Evolutionary conservation across 2,113 vertebrate genomes (phyloP).

Genomic region (Poeciliopsis retropinna): DNA sequence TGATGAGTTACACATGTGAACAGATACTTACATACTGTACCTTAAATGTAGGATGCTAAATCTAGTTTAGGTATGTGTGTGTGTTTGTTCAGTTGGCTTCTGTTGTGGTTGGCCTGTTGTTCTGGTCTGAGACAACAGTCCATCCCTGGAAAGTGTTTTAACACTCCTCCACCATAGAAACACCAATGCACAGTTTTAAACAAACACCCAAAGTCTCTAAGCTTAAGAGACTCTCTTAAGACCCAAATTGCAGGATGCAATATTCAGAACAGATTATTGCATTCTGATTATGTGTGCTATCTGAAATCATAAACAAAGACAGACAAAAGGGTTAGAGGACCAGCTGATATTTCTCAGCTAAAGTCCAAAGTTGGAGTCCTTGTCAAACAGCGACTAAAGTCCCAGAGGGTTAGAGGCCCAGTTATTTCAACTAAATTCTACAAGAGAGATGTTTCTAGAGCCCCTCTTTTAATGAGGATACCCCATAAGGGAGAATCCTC

Average conservation of each 20-base stretch:
- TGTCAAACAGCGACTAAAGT: too few species aligned
- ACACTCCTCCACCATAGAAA: conserved; percentile 35
- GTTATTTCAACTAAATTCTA: too few species aligned
- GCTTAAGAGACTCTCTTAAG: background rate
- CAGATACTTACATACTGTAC: background rate
- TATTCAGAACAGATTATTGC: background rate
- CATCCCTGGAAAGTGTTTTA: conserved; percentile 52
- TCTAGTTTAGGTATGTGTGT: background rate
- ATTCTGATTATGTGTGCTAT: background rate
- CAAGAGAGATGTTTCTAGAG: too few species aligned
- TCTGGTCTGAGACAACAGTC: conserved; percentile 42
- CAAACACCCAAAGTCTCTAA: background rate
- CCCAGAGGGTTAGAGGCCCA: too few species aligned
- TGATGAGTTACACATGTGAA: conserved; percentile 36
- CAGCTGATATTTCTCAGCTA: too few species aligned
- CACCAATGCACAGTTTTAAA: conserved; percentile 27
- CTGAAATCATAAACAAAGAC: background rate
- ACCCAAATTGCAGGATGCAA: too few species aligned
- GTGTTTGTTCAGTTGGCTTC: conserved; percentile 14
- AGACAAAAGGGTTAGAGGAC: too few species aligned
- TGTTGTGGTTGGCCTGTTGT: conserved; percentile 54
- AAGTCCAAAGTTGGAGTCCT: too few species aligned
- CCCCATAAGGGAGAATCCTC: too few species aligned
- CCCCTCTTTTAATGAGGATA: too few species aligned
- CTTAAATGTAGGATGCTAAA: conserved; percentile 1